Evolutionary conservation across 2,888 invertebrate species (phyloP), one percentile per base, ranked within the genome.

Genomic region (Acrobasis suavella): DNA sequence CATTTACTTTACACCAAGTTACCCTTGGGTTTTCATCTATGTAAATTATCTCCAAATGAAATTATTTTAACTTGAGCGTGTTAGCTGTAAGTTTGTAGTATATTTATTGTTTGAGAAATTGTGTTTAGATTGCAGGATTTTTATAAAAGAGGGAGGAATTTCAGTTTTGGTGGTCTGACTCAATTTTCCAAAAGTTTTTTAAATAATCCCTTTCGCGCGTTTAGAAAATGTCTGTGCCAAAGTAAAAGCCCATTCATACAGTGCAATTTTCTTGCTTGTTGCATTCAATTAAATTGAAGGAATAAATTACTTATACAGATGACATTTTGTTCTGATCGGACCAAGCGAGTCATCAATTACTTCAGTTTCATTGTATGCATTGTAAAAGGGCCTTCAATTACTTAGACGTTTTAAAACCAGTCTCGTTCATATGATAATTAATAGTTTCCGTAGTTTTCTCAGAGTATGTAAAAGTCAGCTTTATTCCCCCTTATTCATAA

Each of bases 101-200:
- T 86, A 86, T 87, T 86, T 88, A 86, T 84, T 85, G 78, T 87
- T 86, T 77, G 77, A 78, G 73, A 78, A 76, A 83, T 87, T 78
- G 84, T 83, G 78, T 83, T 80, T 77, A 77, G 78, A 74, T 79
- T 72, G 72, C 60, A 63, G 67, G 64, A 64, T 66, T 62, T 50
- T 50, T 50, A 59, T 37, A 59, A 32, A 65, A 52, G 62, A 62
- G 62, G 50, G 16, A 58, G 64, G 50, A 58, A 59, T 64, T 61
- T 65, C 56, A 62, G 50, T 51, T 49, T 17, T 59, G 50, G 59
- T 42, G 38, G 50, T 42, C 50, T 22, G 60, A 52, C 60, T 16
- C 32, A 32, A 42, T 12, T 39, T 60, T 59, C 16, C 50, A 60
- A 39, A 50, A 39, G 38, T 38, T 5, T 32, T 32, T 32, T 6